Evolutionary conservation across 92 coral and sea anemone genomes (phyloP).

Genomic region (Epizoanthus fatuus): DNA sequence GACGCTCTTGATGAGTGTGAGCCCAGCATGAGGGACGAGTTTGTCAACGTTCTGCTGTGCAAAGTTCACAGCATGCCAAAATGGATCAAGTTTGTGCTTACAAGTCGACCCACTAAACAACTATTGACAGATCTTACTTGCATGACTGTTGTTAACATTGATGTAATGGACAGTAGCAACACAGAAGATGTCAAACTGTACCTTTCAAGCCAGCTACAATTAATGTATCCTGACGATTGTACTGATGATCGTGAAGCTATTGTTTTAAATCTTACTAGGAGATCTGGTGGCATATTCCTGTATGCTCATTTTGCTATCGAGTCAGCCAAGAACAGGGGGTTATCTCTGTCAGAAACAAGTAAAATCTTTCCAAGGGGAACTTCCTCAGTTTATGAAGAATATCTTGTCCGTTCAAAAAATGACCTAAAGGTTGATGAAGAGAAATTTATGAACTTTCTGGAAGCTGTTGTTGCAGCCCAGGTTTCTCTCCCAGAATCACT

Average conservation of each 20-base stretch:
- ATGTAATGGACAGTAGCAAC: background rate
- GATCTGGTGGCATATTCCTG: too few relatives aligned
- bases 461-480: too few relatives aligned
- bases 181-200: background rate
- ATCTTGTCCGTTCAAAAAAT: background rate
- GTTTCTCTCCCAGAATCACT: too few relatives aligned
- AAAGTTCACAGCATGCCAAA: background rate
- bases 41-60: background rate
- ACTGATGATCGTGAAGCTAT: background rate
- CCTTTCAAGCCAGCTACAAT: background rate
- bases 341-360: background rate
- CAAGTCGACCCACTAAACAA: background rate
- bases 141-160: too few relatives aligned
- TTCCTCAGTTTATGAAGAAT: too few relatives aligned
- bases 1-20: constrained; percentile 23
- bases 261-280: too few relatives aligned
- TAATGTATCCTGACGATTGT: background rate
- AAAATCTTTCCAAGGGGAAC: too few relatives aligned
- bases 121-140: background rate
- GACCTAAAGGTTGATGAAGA: background rate
- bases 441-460: too few relatives aligned
- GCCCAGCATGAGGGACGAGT: background rate
- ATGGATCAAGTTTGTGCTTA: constrained; percentile 8
- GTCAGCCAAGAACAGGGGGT: background rate
- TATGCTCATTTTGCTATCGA: too few relatives aligned